Evolutionary conservation across 2,113 vertebrate species (phyloP).

Genomic region (Cheirogaleus medius): DNA sequence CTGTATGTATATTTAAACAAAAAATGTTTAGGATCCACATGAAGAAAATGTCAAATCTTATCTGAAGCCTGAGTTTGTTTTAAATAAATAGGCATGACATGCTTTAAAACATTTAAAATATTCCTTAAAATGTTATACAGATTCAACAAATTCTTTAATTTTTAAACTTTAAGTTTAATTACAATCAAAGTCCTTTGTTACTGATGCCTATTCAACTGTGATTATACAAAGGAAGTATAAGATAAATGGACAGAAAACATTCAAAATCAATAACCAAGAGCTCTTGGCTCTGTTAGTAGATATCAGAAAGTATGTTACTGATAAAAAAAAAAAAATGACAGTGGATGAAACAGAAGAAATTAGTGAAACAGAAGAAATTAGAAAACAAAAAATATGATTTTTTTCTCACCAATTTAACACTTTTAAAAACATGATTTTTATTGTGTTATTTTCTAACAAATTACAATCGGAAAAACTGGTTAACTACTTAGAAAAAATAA

Average conservation of each 20-base stretch:
- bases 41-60: background rate
- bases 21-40: background rate
- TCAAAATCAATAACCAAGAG: background rate
- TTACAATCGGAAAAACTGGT: background rate
- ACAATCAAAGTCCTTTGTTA: background rate
- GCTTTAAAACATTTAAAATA: background rate
- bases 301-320: background rate
- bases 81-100: background rate
- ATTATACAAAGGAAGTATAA: background rate
- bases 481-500: background rate
- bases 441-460: background rate
- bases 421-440: background rate
- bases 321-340: background rate
- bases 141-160: background rate
- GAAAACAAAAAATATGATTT: background rate
- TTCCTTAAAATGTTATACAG: background rate
- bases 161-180: background rate
- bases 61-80: background rate
- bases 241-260: background rate
- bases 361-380: background rate
- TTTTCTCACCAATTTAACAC: background rate
- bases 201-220: background rate
- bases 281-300: fast-evolving
- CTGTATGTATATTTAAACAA: background rate
- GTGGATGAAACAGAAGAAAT: background rate